phyloP scores from a whole-genome alignment of 2,113 vertebrate species.

The Arothron firmamentum region DNA sequence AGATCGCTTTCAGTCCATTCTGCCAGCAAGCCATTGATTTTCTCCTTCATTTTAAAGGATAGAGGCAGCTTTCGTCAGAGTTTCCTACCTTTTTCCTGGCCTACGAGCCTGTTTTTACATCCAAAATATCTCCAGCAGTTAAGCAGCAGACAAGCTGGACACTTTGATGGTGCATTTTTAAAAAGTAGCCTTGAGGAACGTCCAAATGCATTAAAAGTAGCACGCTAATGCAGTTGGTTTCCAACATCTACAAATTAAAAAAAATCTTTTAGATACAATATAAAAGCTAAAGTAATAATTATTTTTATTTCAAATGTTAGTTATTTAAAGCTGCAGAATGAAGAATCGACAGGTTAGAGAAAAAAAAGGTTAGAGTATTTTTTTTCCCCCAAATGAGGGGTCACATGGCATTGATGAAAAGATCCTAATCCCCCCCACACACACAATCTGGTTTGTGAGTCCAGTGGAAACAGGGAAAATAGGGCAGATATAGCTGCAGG shows the following conservation, averaged over 20 bases:
- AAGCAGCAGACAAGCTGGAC: neutral
- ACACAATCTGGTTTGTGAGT: constrained; percentile 68
- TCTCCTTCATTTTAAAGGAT: constrained; percentile 6
- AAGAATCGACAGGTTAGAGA: too few relatives aligned
- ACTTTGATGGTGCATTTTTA: neutral
- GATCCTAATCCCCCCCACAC: constrained; percentile 63
- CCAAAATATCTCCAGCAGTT: neutral
- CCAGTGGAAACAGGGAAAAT: constrained; percentile 53
- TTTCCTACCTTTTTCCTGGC: constrained; percentile 12
- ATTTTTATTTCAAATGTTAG: too few relatives aligned
- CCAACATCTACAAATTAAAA: too few relatives aligned
- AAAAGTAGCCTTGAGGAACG: neutral
- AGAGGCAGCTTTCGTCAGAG: constrained; percentile 2
- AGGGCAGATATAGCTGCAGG: constrained; percentile 55
- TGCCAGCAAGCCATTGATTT: constrained; percentile 49
- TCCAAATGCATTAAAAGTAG: neutral
- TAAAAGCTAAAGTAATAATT: too few relatives aligned
- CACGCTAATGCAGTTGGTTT: too few relatives aligned
- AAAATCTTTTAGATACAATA: too few relatives aligned
- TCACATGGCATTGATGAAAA: constrained; percentile 47
- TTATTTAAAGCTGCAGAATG: too few relatives aligned
- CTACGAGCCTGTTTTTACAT: neutral
- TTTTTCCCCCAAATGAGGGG: constrained; percentile 49
- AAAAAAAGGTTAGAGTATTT: too few relatives aligned
- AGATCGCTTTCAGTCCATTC: constrained; percentile 43